Conservation (phyloP, 1,140 invertebrate species). For the Notospermus geniculatus region DNA sequence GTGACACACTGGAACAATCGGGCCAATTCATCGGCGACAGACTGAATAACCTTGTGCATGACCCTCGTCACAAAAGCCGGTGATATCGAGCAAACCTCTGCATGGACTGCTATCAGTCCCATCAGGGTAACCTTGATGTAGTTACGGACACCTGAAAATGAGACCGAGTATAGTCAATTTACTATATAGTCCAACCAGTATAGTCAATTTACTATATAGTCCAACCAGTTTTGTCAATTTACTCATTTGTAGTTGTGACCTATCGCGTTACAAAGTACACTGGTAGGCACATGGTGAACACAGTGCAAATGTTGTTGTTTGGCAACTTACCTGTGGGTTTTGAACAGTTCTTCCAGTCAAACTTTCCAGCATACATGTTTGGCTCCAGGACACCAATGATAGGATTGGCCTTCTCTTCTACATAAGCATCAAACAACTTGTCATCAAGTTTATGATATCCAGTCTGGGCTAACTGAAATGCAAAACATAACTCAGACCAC, state of each 20-base stretch:
- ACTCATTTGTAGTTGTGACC: no score
- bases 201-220: no score
- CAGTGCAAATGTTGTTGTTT: no score
- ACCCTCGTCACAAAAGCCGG: constrained; percentile 73
- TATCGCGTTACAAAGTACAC: no score
- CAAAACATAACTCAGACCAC: neutral
- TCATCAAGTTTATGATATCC: constrained; percentile 54
- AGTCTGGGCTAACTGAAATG: constrained; percentile 37
- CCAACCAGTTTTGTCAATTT: constrained; percentile 2
- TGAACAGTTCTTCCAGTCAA: constrained; percentile 77
- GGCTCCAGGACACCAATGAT: constrained; percentile 88
- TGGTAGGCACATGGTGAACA: no score
- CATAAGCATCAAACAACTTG: constrained; percentile 64
- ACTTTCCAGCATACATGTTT: constrained; percentile 87
- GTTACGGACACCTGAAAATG: constrained; percentile 69
- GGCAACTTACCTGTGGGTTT: constrained; percentile 59
- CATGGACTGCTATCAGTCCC: constrained; percentile 87
- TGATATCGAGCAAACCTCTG: constrained; percentile 82
- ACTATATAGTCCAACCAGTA: no score
- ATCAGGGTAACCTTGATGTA: constrained; percentile 91
- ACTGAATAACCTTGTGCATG: constrained; percentile 82
- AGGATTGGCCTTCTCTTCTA: constrained; percentile 90
- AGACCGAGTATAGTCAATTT: no score
- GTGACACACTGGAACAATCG: constrained; percentile 78
- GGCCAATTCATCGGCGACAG: constrained; percentile 85